These are phyloP conservation scores for Cettia cetti DNA, from an alignment of 2,113 vertebrate genomes.

Conservation along the genomic window DNA sequence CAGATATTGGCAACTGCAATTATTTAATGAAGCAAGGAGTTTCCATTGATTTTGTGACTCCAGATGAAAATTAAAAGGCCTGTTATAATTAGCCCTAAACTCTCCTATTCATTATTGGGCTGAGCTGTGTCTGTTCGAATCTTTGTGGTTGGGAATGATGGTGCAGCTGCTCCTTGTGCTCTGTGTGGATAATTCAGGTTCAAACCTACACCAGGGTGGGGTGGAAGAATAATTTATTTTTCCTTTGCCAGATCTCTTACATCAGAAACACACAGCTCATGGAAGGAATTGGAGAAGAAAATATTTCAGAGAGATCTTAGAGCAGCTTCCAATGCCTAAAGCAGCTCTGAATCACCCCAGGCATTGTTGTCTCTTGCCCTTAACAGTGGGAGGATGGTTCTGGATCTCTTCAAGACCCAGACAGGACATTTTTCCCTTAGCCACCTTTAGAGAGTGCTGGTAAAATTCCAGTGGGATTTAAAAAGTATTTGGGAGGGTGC, in stretches of 20 bases:
- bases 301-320: neutral
- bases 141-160: neutral
- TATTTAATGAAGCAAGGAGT: conserved; percentile 49
- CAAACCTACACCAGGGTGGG: neutral
- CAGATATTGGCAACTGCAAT: conserved; percentile 3
- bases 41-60: conserved; percentile 55
- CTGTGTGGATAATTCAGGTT: neutral
- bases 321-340: neutral
- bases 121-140: neutral
- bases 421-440: neutral
- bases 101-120: neutral
- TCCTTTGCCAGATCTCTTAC: neutral
- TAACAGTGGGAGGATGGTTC: fast-evolving
- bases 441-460: neutral
- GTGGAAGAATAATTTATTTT: fast-evolving
- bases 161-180: neutral
- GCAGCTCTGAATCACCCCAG: neutral
- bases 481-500: neutral
- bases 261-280: neutral
- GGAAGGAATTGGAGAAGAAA: neutral
- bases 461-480: neutral
- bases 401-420: neutral
- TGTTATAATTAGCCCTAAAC: conserved; percentile 47
- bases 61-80: conserved; percentile 26
- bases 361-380: neutral